Conservation (phyloP, 2,888 invertebrate genomes). For the Clepsis dumicolana region DNA sequence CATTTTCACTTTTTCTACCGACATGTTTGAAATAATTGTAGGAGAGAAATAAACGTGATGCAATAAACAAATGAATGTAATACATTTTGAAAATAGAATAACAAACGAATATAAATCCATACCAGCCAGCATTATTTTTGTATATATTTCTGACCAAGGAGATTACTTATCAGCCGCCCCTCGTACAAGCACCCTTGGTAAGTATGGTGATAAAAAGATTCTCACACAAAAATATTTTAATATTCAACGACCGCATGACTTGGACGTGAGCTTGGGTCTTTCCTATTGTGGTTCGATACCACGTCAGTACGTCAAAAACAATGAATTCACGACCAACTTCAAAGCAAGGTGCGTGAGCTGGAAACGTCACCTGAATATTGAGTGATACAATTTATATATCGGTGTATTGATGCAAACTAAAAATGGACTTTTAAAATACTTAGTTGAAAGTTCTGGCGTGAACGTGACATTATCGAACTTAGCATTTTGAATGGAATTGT, state of each 20-base stretch:
- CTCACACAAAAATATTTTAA: constrained; percentile 66
- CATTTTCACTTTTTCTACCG: no score
- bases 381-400: constrained; percentile 30
- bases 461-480: neutral
- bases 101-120: no score
- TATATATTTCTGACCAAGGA: no score
- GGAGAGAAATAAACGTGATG: no score
- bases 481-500: neutral
- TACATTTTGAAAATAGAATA: no score
- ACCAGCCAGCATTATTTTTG: no score
- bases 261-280: constrained; percentile 82
- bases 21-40: no score
- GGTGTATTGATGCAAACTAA: neutral
- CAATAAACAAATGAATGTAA: no score
- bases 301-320: constrained; percentile 79
- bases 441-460: neutral
- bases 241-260: constrained; percentile 70
- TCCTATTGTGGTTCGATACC: constrained; percentile 81
- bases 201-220: constrained; percentile 7
- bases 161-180: no score
- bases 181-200: neutral
- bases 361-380: constrained; percentile 67
- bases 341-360: constrained; percentile 67
- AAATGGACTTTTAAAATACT: neutral
- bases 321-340: constrained; percentile 82